Conservation (phyloP, 2,888 invertebrate genomes). For the Sinhomidia bicolor region DNA sequence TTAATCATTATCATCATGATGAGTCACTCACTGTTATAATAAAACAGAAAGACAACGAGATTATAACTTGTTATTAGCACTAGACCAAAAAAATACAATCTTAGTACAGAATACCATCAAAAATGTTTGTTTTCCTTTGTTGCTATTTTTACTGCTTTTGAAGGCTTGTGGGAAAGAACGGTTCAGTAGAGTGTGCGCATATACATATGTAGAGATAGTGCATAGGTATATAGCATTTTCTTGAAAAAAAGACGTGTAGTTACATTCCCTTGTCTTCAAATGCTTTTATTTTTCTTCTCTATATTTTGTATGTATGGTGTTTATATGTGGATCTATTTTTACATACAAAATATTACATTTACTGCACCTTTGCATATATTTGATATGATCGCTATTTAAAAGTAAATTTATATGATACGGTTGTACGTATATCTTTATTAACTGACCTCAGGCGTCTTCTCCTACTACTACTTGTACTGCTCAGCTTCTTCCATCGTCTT, state of each 20-base stretch:
- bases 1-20: not conserved
- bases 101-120: too few relatives aligned
- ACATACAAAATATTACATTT: conserved; percentile 5
- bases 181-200: not conserved
- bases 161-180: too few relatives aligned
- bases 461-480: conserved; percentile 35
- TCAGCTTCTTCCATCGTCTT: conserved; percentile 55
- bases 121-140: too few relatives aligned
- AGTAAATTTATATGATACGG: not conserved
- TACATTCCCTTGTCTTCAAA: not conserved
- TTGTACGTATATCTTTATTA: conserved; percentile 55
- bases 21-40: not conserved
- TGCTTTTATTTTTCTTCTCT: not conserved
- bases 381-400: not conserved
- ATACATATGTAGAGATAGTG: too few relatives aligned
- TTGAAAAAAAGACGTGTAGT: too few relatives aligned
- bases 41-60: not conserved
- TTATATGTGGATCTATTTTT: not conserved
- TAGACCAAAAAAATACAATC: not conserved
- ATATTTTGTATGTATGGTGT: not conserved
- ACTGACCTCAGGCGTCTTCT: conserved; percentile 69
- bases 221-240: too few relatives aligned
- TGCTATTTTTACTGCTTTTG: not conserved
- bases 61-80: not conserved
- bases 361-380: not conserved